Evolutionary conservation across 2,888 invertebrate species (phyloP).

Genomic region (Drosophila merina): DNA sequence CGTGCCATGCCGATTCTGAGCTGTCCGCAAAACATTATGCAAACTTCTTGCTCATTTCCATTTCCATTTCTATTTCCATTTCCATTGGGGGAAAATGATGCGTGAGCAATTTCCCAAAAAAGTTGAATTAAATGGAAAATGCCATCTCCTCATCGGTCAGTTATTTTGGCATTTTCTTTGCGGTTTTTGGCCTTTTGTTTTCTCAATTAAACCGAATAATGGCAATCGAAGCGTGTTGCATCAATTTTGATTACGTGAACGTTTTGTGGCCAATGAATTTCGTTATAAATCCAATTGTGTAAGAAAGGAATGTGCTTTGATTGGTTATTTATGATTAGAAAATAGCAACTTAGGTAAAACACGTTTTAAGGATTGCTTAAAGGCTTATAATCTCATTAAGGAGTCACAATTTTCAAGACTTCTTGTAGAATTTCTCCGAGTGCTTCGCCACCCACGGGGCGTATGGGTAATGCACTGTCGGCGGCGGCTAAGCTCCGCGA

Average conservation of each 20-base stretch:
- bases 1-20: conserved; percentile 32
- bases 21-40: conserved; percentile 35
- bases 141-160: conserved; percentile 35
- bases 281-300: background rate
- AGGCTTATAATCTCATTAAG: no score
- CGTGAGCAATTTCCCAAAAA: conserved; percentile 64
- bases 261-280: background rate
- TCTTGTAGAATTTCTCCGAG: conserved; percentile 13
- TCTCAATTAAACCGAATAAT: conserved; percentile 59
- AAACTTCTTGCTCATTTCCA: conserved; percentile 35
- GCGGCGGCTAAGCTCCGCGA: conserved; percentile 36
- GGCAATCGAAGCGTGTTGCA: conserved; percentile 38
- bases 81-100: conserved; percentile 53
- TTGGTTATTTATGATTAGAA: background rate
- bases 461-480: conserved; percentile 42
- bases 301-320: background rate
- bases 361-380: no score
- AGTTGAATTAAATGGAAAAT: conserved; percentile 62
- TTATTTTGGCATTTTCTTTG: conserved; percentile 31
- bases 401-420: background rate
- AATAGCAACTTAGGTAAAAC: no score
- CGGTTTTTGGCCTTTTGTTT: conserved; percentile 37
- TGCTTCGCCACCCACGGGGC: conserved; percentile 20
- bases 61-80: conserved; percentile 35
- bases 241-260: conserved; percentile 30